Evolutionary conservation across 2,888 invertebrate genomes (phyloP).

Genomic region (Boloria euphrosyne): DNA sequence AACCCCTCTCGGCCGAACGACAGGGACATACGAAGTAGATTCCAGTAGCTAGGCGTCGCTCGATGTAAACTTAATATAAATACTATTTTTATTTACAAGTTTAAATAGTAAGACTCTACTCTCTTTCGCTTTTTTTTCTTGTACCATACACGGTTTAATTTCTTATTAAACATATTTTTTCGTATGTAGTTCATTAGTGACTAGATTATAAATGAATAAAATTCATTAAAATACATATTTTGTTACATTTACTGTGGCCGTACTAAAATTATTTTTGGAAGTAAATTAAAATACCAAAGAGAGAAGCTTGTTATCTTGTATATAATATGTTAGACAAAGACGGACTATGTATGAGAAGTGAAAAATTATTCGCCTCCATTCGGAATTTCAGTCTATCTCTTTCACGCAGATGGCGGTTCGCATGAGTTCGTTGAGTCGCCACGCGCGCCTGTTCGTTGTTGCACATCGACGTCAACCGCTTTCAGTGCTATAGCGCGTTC

Average conservation of each 20-base stretch:
- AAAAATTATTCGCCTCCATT: conserved; percentile 45
- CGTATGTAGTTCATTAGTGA: too few species aligned
- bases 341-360: background rate
- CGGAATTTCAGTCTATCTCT: conserved; percentile 55
- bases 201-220: too few species aligned
- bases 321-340: conserved; percentile 12
- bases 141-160: background rate
- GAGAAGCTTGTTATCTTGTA: background rate
- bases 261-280: background rate
- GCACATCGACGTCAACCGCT: conserved; percentile 80
- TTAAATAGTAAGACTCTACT: background rate
- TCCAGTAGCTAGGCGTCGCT: conserved; percentile 48
- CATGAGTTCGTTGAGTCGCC: conserved; percentile 59
- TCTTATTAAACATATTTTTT: background rate
- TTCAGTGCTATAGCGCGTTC: conserved; percentile 79
- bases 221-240: too few species aligned
- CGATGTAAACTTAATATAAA: conserved; percentile 22
- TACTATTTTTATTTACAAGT: background rate
- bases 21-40: conserved; percentile 61
- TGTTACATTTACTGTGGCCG: too few species aligned
- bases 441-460: conserved; percentile 67
- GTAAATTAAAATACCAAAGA: conserved; percentile 17
- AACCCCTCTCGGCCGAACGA: conserved; percentile 70
- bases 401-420: conserved; percentile 53
- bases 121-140: background rate